phyloP scores from a whole-genome alignment of 2,888 invertebrate genomes.

The Lymantria monacha region DNA sequence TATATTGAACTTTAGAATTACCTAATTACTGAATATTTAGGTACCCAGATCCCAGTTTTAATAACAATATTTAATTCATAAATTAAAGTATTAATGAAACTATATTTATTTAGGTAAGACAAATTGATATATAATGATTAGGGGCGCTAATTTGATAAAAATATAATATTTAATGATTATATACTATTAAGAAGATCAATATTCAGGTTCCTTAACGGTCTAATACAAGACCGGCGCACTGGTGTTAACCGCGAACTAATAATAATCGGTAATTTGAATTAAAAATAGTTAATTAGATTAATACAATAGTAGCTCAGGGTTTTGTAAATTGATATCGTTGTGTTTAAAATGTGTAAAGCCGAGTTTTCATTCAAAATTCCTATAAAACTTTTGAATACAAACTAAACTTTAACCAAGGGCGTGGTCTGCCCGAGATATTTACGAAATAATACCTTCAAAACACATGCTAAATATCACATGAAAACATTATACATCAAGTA shows the following conservation, averaged over 20 bases:
- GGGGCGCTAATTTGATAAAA: too few species aligned
- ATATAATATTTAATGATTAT: too few species aligned
- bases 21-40: too few species aligned
- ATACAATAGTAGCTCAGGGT: neutral
- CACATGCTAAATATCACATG: constrained; percentile 1
- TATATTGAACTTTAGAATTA: too few species aligned
- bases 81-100: too few species aligned
- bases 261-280: neutral
- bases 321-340: neutral
- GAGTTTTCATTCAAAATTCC: constrained; percentile 23
- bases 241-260: neutral
- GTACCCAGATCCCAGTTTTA: too few species aligned
- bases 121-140: too few species aligned
- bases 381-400: constrained; percentile 12
- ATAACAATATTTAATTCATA: too few species aligned
- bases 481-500: constrained; percentile 11
- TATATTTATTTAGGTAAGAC: too few species aligned
- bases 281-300: neutral
- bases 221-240: too few species aligned
- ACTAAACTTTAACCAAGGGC: constrained; percentile 44
- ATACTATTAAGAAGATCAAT: too few species aligned
- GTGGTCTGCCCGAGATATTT: constrained; percentile 48
- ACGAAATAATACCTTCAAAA: neutral
- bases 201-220: too few species aligned
- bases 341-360: neutral